Evolutionary conservation across 2,888 invertebrate species (phyloP).

Genomic region (Troilus luridus): DNA sequence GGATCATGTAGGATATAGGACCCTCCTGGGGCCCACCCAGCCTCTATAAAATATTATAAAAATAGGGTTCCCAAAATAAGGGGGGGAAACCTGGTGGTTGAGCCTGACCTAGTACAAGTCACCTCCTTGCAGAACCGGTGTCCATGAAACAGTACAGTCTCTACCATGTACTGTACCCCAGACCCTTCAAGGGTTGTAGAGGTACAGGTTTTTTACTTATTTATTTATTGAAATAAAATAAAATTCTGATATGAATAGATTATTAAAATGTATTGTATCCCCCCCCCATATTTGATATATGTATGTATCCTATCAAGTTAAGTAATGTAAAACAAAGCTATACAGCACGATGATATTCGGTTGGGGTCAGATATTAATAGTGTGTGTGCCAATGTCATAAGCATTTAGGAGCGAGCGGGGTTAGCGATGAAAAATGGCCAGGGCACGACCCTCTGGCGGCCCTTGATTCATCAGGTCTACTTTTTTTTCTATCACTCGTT

Average conservation of each 20-base stretch:
- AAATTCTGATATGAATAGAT: not conserved
- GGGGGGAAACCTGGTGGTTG: no score
- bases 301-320: not conserved
- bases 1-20: no score
- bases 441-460: slow-evolving; percentile 1
- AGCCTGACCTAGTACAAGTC: no score
- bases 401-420: slow-evolving; percentile 50
- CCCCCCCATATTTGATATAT: not conserved
- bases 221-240: no score
- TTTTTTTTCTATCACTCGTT: slow-evolving; percentile 31
- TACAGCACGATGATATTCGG: not conserved
- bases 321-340: slow-evolving; percentile 36
- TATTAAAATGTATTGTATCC: not conserved
- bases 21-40: no score
- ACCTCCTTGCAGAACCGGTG: no score
- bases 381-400: slow-evolving; percentile 52
- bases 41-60: no score
- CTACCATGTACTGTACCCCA: no score
- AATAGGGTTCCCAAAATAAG: no score
- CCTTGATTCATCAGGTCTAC: slow-evolving; percentile 39
- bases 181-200: no score
- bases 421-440: slow-evolving; percentile 45
- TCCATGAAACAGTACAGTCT: no score
- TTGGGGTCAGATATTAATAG: slow-evolving; percentile 52
- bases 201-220: no score